phyloP scores from a whole-genome alignment of 2,888 invertebrate genomes.

The Sarcophaga caerulescens region DNA sequence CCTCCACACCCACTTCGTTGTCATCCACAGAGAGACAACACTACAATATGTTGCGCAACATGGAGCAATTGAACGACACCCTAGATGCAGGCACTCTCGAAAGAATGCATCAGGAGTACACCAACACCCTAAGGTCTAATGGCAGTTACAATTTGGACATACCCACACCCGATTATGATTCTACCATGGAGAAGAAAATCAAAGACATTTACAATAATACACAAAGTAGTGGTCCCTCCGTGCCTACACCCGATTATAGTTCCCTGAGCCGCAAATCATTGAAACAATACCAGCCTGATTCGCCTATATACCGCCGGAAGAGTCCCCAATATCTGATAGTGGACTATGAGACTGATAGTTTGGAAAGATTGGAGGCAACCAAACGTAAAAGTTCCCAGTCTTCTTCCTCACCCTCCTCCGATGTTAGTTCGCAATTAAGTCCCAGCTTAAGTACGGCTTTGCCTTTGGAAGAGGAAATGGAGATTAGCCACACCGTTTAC shows the following conservation, averaged over 20 bases:
- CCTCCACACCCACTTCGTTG: slow-evolving; percentile 76
- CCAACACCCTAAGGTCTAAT: slow-evolving; percentile 69
- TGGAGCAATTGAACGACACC: slow-evolving; percentile 77
- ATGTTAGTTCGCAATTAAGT: slow-evolving; percentile 86
- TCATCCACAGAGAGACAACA: slow-evolving; percentile 78
- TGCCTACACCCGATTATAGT: slow-evolving; percentile 81
- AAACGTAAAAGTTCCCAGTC: slow-evolving; percentile 81
- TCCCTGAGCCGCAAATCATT: slow-evolving; percentile 79
- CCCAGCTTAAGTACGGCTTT: slow-evolving; percentile 88
- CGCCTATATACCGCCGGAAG: slow-evolving; percentile 80
- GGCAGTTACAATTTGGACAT: slow-evolving; percentile 75
- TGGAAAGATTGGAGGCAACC: slow-evolving; percentile 84
- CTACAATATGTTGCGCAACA: slow-evolving; percentile 79
- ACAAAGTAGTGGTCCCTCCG: slow-evolving; percentile 79
- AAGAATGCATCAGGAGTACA: slow-evolving; percentile 83
- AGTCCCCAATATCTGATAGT: slow-evolving; percentile 81
- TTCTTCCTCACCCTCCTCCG: slow-evolving; percentile 83
- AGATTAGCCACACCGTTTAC: slow-evolving; percentile 89
- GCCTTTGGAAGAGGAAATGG: slow-evolving; percentile 90
- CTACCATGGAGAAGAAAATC: slow-evolving; percentile 80
- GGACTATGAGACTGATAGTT: slow-evolving; percentile 89
- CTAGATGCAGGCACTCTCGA: slow-evolving; percentile 87
- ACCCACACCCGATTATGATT: slow-evolving; percentile 81
- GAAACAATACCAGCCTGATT: slow-evolving; percentile 81
- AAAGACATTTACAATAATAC: slow-evolving; percentile 80